These are phyloP conservation scores for Wasmannia auropunctata DNA, from an alignment of 1,140 invertebrate genomes.

Conservation along the genomic window DNA sequence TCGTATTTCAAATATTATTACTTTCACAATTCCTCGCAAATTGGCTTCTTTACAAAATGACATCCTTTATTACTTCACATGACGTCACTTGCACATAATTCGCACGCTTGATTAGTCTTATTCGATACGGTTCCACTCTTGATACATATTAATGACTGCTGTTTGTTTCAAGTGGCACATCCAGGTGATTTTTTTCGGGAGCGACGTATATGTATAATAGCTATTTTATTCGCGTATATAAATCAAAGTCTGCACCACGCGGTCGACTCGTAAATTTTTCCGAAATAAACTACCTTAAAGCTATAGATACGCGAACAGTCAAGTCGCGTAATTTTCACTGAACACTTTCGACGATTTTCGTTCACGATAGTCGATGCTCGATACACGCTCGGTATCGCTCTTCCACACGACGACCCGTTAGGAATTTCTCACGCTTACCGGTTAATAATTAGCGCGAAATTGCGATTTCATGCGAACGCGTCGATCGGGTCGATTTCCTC, in stretches of 20 bases:
- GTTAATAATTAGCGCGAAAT: constrained; percentile 27
- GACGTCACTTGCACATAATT: constrained; percentile 5
- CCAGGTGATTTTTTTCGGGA: background rate
- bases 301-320: background rate
- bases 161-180: constrained; percentile 31
- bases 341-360: constrained; percentile 29
- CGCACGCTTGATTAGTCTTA: constrained; percentile 1
- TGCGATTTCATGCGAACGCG: constrained; percentile 19
- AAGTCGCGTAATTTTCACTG: constrained; percentile 15
- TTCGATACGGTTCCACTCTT: background rate
- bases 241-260: constrained; percentile 16
- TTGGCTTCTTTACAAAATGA: background rate
- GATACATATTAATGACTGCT: constrained; percentile 18
- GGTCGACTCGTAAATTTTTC: constrained; percentile 6
- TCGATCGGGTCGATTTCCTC: background rate
- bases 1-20: background rate
- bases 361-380: background rate
- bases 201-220: background rate
- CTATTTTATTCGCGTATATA: constrained; percentile 14
- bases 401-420: constrained; percentile 16
- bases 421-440: constrained; percentile 24
- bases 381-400: background rate
- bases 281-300: constrained; percentile 22
- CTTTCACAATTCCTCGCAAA: background rate
- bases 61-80: background rate